phyloP scores from a whole-genome alignment of 92 coral and sea anemone species.

The Montipora capitata region DNA sequence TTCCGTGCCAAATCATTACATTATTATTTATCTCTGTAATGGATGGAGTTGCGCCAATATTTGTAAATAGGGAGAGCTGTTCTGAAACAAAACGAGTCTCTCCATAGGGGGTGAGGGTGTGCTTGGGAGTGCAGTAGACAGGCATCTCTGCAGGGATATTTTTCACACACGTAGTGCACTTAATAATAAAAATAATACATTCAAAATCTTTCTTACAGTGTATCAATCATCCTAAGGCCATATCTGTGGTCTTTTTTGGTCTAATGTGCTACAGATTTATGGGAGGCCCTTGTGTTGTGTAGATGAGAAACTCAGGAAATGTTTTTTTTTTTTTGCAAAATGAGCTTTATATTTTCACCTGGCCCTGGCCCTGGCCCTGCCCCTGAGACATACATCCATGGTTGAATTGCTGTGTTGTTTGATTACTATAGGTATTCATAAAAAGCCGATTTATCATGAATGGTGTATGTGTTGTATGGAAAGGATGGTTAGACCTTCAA shows the following conservation, averaged over 20 bases:
- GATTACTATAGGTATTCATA: conserved; percentile 82
- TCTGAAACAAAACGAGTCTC: too few species aligned
- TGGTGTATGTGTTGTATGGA: conserved; percentile 96
- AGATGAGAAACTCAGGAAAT: not conserved
- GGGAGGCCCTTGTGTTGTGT: not conserved
- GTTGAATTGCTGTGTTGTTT: not conserved
- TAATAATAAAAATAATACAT: too few species aligned
- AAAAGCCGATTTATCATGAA: conserved; percentile 95
- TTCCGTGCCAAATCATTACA: not conserved
- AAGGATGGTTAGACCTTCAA: conserved; percentile 98
- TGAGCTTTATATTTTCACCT: not conserved
- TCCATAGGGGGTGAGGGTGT: not conserved
- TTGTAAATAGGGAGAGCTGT: not conserved
- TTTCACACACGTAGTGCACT: too few species aligned
- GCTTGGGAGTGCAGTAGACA: not conserved
- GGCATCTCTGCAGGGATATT: not conserved
- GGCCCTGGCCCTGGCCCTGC: not conserved
- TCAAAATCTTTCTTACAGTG: too few species aligned
- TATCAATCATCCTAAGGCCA: too few species aligned
- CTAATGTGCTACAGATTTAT: not conserved
- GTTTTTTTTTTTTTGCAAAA: too few species aligned
- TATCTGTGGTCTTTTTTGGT: not conserved
- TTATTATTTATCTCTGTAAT: not conserved
- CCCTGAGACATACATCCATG: not conserved
- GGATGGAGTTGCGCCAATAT: not conserved